Percentiles rank a stretch among this genome's conserved stretches.
phyloP scores from a whole-genome alignment of 1,140 invertebrate genomes.

The Brachionus asplanchnoidis region DNA sequence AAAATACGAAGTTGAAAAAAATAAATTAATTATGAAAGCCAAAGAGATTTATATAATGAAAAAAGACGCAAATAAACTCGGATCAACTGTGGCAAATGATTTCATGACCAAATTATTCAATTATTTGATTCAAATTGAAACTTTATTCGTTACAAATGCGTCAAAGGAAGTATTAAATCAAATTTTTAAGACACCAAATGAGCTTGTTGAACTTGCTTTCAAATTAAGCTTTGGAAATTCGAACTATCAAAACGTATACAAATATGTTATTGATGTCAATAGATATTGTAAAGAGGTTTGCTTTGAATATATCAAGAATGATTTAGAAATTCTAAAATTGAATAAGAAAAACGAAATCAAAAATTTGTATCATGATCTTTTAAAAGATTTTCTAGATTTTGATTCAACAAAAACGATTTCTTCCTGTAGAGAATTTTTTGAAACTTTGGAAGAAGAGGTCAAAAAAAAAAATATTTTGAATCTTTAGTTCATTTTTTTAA shows the following conservation, averaged over 20 bases:
- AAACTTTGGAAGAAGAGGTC: neutral
- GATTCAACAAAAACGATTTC: neutral
- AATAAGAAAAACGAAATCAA: neutral
- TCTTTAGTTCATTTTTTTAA: neutral
- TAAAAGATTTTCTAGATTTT: neutral
- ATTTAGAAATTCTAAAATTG: neutral
- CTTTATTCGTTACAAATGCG: neutral
- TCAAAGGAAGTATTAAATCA: neutral
- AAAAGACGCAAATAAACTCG: neutral
- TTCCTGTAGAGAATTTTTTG: neutral
- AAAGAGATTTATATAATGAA: neutral
- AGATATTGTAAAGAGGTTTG: neutral
- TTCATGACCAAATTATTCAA: neutral
- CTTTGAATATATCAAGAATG: neutral
- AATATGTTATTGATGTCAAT: neutral
- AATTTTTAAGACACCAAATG: neutral
- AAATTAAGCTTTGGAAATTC: neutral
- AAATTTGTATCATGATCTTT: neutral
- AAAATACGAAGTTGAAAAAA: neutral
- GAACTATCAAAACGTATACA: neutral
- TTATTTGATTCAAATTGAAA: neutral
- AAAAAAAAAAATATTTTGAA: neutral
- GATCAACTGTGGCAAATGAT: neutral
- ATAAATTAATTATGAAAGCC: neutral
- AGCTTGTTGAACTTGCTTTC: neutral